A percentile compares a stretch with the other conserved stretches of the same genome.
These are phyloP conservation scores for Synergus laeviventris DNA, from an alignment of 2,888 invertebrate genomes.

Conservation along the genomic window DNA sequence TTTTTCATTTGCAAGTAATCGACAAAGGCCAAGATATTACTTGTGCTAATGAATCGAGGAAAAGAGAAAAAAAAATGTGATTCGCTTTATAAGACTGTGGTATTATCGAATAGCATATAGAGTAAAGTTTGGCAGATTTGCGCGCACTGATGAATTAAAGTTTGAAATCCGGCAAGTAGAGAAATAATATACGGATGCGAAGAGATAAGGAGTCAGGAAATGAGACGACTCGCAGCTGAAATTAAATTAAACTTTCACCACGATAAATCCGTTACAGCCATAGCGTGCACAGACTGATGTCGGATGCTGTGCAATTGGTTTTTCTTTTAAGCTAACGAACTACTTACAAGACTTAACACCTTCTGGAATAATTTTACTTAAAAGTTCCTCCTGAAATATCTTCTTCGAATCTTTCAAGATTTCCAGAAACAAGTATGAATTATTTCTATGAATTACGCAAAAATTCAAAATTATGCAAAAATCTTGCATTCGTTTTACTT, in stretches of 20 bases:
- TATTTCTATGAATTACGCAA: no score
- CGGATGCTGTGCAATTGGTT: constrained; percentile 34
- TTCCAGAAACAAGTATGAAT: neutral
- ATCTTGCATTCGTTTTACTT: no score
- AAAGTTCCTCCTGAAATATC: constrained; percentile 19
- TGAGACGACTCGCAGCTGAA: constrained; percentile 55
- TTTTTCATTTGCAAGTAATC: constrained; percentile 1
- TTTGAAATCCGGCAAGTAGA: constrained; percentile 55
- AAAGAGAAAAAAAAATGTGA: neutral
- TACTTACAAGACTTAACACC: constrained; percentile 37
- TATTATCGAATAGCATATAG: constrained; percentile 51
- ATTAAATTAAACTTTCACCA: constrained; percentile 56
- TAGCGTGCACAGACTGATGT: constrained; percentile 45
- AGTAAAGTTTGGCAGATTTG: constrained; percentile 53
- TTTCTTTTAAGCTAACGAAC: constrained; percentile 36
- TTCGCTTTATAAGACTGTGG: neutral
- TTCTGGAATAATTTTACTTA: constrained; percentile 26
- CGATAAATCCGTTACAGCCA: constrained; percentile 49
- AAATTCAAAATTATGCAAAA: no score
- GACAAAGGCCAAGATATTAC: constrained; percentile 16
- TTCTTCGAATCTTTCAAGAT: neutral
- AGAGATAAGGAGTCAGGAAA: constrained; percentile 54
- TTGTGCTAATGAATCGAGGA: neutral
- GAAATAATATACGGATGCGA: constrained; percentile 57
- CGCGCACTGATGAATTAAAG: constrained; percentile 56